phyloP scores from a whole-genome alignment of 2,113 vertebrate genomes.

The Camelus dromedarius region DNA sequence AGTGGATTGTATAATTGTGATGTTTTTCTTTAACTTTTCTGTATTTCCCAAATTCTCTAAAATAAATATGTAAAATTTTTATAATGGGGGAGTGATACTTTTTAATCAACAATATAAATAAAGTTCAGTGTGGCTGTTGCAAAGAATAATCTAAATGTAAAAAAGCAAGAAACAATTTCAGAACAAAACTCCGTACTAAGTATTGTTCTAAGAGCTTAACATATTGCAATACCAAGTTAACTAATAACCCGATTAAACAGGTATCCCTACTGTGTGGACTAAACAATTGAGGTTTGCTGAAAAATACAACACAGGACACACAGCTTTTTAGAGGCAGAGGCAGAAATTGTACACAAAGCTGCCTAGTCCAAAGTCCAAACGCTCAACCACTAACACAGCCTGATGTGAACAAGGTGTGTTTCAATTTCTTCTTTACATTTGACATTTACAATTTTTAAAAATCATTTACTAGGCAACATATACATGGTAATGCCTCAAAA shows the following conservation, averaged over 20 bases:
- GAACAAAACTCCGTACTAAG: neutral
- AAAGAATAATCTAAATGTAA: constrained; percentile 7
- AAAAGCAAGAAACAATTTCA: neutral
- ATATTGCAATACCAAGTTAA: neutral
- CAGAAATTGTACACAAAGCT: neutral
- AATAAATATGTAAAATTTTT: neutral
- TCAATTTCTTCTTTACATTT: neutral
- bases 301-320: neutral
- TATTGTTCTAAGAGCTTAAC: neutral
- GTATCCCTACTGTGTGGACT: neutral
- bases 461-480: constrained; percentile 21
- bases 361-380: neutral
- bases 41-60: constrained; percentile 41
- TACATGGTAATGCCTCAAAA: neutral
- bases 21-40: constrained; percentile 20
- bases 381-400: neutral
- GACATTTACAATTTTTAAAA: neutral
- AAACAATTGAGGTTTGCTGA: neutral
- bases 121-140: neutral
- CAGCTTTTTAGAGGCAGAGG: neutral
- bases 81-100: neutral
- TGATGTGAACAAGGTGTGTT: neutral
- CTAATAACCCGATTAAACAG: neutral
- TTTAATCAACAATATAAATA: neutral
- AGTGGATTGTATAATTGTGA: neutral